Conservation (phyloP, 92 coral and sea anemone species). For the Epizoanthus rinbou region DNA sequence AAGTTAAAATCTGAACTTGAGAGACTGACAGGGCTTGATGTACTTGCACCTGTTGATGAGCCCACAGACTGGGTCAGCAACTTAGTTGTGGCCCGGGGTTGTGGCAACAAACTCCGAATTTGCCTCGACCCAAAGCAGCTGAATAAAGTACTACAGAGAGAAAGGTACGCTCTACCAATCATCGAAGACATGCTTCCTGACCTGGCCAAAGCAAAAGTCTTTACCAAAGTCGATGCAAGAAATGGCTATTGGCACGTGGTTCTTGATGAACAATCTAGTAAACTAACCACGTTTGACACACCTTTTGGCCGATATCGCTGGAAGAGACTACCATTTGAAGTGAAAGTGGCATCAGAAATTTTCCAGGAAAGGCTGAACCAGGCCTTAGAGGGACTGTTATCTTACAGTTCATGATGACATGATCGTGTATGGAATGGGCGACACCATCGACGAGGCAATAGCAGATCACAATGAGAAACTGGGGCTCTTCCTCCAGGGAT, state of each 20-base stretch:
- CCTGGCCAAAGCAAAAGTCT: slow-evolving; percentile 36
- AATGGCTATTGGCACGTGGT: slow-evolving; percentile 25
- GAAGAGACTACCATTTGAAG: slow-evolving; percentile 39
- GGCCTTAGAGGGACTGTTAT: slow-evolving; percentile 14
- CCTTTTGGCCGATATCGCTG: slow-evolving; percentile 42
- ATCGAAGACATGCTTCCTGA: slow-evolving; percentile 31
- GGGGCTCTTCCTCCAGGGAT: neutral
- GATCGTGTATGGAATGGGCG: slow-evolving; percentile 27
- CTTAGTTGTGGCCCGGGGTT: slow-evolving; percentile 37
- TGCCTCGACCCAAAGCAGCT: slow-evolving; percentile 31
- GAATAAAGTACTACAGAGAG: slow-evolving; percentile 24
- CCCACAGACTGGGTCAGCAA: slow-evolving; percentile 51
- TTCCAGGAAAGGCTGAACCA: slow-evolving; percentile 35
- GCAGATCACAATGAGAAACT: slow-evolving; percentile 25
- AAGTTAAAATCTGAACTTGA: slow-evolving; percentile 31
- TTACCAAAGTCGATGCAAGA: slow-evolving; percentile 27
- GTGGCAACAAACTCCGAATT: neutral
- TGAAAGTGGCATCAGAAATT: slow-evolving; percentile 29
- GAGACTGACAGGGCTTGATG: slow-evolving; percentile 18
- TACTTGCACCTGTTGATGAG: slow-evolving; percentile 22
- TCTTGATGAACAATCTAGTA: slow-evolving; percentile 37
- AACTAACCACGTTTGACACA: slow-evolving; percentile 31
- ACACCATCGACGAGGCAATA: slow-evolving; percentile 28
- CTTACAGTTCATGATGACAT: slow-evolving; percentile 37
- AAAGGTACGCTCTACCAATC: slow-evolving; percentile 6